Base-by-base conservation (phyloP, 2,888 invertebrate genomes). In the Andricus curvator region DNA sequence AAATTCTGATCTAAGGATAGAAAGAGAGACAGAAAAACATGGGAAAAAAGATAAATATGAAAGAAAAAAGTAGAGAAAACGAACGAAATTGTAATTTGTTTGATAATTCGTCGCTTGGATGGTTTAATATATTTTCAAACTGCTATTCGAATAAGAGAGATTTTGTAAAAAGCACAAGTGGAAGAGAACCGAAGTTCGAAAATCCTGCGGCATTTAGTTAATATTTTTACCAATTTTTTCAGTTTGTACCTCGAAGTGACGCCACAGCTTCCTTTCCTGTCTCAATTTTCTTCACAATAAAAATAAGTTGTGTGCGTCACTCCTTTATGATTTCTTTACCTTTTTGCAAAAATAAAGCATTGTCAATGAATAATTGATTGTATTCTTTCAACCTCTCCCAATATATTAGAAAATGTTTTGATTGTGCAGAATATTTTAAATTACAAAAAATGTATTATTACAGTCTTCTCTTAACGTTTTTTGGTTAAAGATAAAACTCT, bases 341-440 rank as follows among this genome's bases (percentile, higher is more conserved):
- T 77, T 78, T 76, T 68, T 44, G 56, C 74, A 81, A 65, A 80
- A 80, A 78, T 70, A 74, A 79, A 80, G 62, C 77, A 78, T 80
- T 76, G 44, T 78, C 78, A 78, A 80, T 80, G 78, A 76, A 78
- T 66, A 62, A 70, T 1, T 13, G 1, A 15, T 20, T 33, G n/a
- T 67, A 41, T 37, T 67, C n/a, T 67, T 37, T 67, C 22, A 41
- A 22, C 25, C 62, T 11, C 6, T 62, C 29, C 17, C 15, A 13
- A 62, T 22, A 25, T 62, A 5, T 56, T 56, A 8, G 3, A 25
- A 25, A 25, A 25, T 60, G 20, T 60, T 60, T 60, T 3, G 11
- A 44, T 44, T 15, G 1, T 44, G 13, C 15, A 4, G 3, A 13
- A 15, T 13, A 1, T 15, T 44, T 44, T 2, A 15, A 15, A 44